These are phyloP conservation scores for Lepidurus apus DNA, from an alignment of 1,140 invertebrate genomes.

Conservation along the genomic window DNA sequence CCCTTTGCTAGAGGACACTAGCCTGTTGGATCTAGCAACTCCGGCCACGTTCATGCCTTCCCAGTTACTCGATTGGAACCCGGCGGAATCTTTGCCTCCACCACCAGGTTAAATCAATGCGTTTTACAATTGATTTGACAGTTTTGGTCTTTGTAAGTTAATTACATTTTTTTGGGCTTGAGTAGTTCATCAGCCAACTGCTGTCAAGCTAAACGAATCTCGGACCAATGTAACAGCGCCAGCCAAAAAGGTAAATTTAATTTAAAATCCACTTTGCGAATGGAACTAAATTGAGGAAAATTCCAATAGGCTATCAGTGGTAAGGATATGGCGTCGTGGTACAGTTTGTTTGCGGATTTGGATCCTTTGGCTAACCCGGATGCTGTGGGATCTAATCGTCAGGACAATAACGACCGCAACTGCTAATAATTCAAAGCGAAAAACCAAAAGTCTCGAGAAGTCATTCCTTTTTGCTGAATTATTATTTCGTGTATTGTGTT, in stretches of 20 bases:
- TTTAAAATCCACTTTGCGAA: neutral
- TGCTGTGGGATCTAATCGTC: constrained; percentile 49
- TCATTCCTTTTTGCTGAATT: neutral
- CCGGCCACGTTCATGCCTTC: neutral
- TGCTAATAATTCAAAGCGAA: constrained; percentile 40
- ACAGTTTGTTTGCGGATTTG: constrained; percentile 86
- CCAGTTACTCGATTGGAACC: neutral
- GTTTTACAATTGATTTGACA: no score
- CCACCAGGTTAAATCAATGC: neutral
- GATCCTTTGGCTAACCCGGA: constrained; percentile 81
- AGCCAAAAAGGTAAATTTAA: neutral
- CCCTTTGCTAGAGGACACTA: neutral
- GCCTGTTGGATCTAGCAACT: neutral
- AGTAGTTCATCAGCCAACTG: no score
- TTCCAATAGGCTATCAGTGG: constrained; percentile 41
- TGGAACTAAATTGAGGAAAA: neutral
- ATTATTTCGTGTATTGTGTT: constrained; percentile 20
- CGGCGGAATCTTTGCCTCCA: neutral
- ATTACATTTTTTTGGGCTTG: no score
- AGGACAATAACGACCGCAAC: constrained; percentile 43
- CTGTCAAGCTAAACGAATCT: no score
- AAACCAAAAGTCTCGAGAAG: no score
- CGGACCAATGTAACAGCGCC: no score
- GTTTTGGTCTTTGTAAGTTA: no score
- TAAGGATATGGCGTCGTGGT: constrained; percentile 61